Conservation (phyloP, 1,140 invertebrate genomes). For the Araneus ventricosus region DNA sequence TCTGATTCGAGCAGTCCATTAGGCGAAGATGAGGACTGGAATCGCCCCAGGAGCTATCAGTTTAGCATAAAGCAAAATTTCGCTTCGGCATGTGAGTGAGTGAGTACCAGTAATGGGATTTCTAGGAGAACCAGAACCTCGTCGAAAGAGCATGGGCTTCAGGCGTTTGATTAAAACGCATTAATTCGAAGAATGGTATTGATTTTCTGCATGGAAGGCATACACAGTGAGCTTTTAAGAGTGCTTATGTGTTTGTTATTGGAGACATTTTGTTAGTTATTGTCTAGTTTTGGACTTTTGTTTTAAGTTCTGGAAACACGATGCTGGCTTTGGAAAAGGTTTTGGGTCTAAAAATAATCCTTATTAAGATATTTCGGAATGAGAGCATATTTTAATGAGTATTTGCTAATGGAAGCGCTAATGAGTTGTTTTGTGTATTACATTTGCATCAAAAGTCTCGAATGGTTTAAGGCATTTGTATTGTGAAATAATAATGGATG, state of each 20-base stretch:
- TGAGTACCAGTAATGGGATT: constrained; percentile 9
- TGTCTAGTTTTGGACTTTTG: not conserved
- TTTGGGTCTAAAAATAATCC: not conserved
- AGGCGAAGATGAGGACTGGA: not conserved
- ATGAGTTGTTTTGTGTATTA: not conserved
- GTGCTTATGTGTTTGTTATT: constrained; percentile 29
- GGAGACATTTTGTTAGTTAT: constrained; percentile 2
- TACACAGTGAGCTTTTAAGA: constrained; percentile 7
- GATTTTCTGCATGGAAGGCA: constrained; percentile 2
- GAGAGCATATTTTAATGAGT: not conserved
- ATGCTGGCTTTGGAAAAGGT: not conserved
- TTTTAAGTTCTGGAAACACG: not conserved
- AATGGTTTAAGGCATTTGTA: no score
- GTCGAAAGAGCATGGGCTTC: constrained; percentile 11
- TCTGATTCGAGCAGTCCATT: constrained; percentile 24
- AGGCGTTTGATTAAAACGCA: constrained; percentile 44
- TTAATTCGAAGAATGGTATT: constrained; percentile 55
- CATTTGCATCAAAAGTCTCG: no score
- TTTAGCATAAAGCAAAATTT: constrained; percentile 53
- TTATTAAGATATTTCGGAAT: not conserved
- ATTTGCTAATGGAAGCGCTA: constrained; percentile 3
- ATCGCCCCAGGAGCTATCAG: constrained; percentile 42
- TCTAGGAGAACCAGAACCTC: not conserved
- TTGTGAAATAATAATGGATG: no score
- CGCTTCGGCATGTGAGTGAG: constrained; percentile 17